phyloP scores from a whole-genome alignment of 2,113 vertebrate species.

The Phrynocephalus versicolor region DNA sequence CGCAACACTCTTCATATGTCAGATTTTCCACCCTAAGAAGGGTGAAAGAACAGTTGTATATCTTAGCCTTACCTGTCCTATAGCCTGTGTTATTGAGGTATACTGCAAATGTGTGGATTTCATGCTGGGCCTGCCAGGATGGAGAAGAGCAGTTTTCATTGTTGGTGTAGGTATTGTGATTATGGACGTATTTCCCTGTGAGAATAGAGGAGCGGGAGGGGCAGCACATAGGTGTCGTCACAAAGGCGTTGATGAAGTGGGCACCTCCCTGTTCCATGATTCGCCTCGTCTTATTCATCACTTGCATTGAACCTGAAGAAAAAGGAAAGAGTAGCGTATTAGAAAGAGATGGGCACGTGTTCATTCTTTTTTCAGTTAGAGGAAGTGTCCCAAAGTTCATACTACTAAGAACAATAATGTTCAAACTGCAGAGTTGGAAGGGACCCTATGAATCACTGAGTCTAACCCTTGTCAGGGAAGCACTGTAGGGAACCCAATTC shows the following conservation, averaged over 20 bases:
- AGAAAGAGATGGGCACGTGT: not conserved
- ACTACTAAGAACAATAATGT: too few relatives aligned
- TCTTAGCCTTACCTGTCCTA: conserved; percentile 86
- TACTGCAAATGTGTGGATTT: conserved; percentile 90
- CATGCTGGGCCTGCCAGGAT: conserved; percentile 95
- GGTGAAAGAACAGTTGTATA: not conserved
- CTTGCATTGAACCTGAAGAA: conserved; percentile 93
- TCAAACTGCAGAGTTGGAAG: too few relatives aligned
- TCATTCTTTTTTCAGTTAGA: not conserved
- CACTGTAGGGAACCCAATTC: too few relatives aligned
- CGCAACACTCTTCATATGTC: not conserved
- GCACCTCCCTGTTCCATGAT: conserved; percentile 95
- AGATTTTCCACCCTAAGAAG: not conserved
- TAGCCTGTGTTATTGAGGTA: conserved; percentile 96
- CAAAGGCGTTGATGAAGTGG: conserved; percentile 94
- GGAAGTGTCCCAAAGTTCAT: not conserved
- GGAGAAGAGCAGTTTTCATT: conserved; percentile 98
- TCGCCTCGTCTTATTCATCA: conserved; percentile 94
- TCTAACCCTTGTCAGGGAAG: too few relatives aligned
- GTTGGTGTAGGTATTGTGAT: conserved; percentile 98
- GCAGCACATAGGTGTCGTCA: conserved; percentile 98
- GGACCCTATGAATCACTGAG: too few relatives aligned
- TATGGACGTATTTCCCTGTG: conserved; percentile 96
- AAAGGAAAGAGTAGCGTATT: not conserved
- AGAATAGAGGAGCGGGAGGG: conserved; percentile 95